Percentiles rank a stretch among this genome's conserved stretches.
These are phyloP conservation scores for Nerophis lumbriciformis DNA, from an alignment of 2,113 vertebrate species.

Conservation along the genomic window DNA sequence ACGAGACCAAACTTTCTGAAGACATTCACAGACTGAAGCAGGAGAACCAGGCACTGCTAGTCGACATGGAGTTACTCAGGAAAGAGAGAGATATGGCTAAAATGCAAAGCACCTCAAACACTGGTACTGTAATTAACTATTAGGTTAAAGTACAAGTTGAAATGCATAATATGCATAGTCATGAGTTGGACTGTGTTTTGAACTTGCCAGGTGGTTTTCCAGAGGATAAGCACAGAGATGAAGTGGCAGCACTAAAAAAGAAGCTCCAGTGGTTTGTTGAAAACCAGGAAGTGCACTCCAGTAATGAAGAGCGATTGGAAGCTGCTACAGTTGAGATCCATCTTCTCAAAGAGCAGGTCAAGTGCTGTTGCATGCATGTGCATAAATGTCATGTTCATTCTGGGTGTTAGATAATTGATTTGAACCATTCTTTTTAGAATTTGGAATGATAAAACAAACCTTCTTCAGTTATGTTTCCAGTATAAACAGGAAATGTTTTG, in stretches of 20 bases:
- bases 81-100: constrained; percentile 80
- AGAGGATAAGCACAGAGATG: constrained; percentile 82
- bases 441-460: too few relatives aligned
- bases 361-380: background rate
- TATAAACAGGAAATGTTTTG: too few relatives aligned
- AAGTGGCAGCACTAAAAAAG: constrained; percentile 77
- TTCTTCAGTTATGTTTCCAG: too few relatives aligned
- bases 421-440: too few relatives aligned
- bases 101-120: constrained; percentile 65
- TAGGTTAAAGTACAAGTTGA: background rate
- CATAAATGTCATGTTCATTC: too few relatives aligned
- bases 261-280: constrained; percentile 88
- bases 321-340: constrained; percentile 80
- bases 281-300: constrained; percentile 88
- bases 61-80: constrained; percentile 79
- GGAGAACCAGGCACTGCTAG: constrained; percentile 82
- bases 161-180: background rate
- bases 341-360: constrained; percentile 80
- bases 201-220: constrained; percentile 72
- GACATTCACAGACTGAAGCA: constrained; percentile 78
- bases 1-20: constrained; percentile 73
- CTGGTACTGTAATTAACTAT: constrained; percentile 62
- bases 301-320: constrained; percentile 78
- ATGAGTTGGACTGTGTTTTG: background rate
- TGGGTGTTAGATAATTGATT: too few relatives aligned